Evolutionary conservation across 1,140 invertebrate species (phyloP).

Genomic region (Hestina assimilis): DNA sequence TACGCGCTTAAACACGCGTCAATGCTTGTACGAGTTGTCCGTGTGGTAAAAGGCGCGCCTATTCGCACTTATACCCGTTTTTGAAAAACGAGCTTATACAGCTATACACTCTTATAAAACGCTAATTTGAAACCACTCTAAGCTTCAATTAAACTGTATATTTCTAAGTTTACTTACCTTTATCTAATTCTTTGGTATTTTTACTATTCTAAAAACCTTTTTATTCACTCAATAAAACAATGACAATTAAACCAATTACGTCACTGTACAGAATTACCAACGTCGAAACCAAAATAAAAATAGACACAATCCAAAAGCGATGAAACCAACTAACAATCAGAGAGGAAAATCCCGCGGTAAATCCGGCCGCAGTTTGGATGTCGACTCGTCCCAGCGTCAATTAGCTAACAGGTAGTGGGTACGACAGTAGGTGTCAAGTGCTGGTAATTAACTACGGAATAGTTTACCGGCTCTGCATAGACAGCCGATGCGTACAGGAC

Average conservation of each 20-base stretch:
- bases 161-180: too few relatives aligned
- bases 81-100: too few relatives aligned
- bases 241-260: too few relatives aligned
- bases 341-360: conserved; percentile 33
- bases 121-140: too few relatives aligned
- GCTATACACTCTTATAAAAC: too few relatives aligned
- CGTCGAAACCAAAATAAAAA: background rate
- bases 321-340: conserved; percentile 4
- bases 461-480: conserved; percentile 10
- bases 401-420: conserved; percentile 55
- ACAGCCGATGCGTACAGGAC: conserved; percentile 11
- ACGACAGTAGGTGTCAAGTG: conserved; percentile 57
- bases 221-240: background rate
- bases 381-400: conserved; percentile 55
- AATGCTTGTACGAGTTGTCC: too few relatives aligned
- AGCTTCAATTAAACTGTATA: too few relatives aligned
- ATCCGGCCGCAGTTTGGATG: conserved; percentile 45
- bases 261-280: background rate
- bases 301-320: background rate
- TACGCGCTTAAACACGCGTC: too few relatives aligned
- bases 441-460: conserved; percentile 50
- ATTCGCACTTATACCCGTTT: too few relatives aligned
- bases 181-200: too few relatives aligned
- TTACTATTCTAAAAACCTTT: too few relatives aligned
- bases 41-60: too few relatives aligned